Evolutionary conservation across 2,113 vertebrate genomes (phyloP).

Genomic region (Chaetops frenatus): DNA sequence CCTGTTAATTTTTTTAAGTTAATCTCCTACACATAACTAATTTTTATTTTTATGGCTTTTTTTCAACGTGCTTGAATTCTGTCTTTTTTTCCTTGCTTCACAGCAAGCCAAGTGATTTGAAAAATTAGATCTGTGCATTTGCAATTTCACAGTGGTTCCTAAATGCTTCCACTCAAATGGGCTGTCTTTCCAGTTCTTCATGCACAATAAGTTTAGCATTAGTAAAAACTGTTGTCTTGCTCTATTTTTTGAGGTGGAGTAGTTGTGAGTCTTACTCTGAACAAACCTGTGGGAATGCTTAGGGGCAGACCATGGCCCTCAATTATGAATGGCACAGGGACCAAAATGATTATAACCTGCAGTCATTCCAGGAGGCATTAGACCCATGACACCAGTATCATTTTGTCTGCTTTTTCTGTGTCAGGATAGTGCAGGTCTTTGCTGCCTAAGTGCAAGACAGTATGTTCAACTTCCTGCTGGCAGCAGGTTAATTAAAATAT

Average conservation of each 20-base stretch:
- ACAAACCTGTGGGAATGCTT: neutral
- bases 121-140: conserved; percentile 68
- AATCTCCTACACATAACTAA: conserved; percentile 79
- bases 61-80: conserved; percentile 43
- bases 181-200: conserved; percentile 30
- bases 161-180: conserved; percentile 55
- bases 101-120: conserved; percentile 66
- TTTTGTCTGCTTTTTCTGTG: neutral
- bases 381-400: neutral
- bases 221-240: conserved; percentile 12
- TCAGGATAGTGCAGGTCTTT: neutral
- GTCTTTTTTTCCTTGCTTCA: conserved; percentile 55
- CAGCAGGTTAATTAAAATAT: neutral
- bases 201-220: conserved; percentile 14
- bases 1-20: conserved; percentile 80
- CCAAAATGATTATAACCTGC: neutral
- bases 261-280: neutral
- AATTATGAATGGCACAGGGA: neutral
- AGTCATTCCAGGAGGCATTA: neutral
- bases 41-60: conserved; percentile 70
- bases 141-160: conserved; percentile 61
- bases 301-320: neutral
- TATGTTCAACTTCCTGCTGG: neutral
- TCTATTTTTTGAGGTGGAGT: neutral
- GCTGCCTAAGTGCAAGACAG: neutral